Evolutionary conservation across 2,888 invertebrate species (phyloP), one percentile per base, ranked within the genome.

Genomic region (Parelbella ahira): DNA sequence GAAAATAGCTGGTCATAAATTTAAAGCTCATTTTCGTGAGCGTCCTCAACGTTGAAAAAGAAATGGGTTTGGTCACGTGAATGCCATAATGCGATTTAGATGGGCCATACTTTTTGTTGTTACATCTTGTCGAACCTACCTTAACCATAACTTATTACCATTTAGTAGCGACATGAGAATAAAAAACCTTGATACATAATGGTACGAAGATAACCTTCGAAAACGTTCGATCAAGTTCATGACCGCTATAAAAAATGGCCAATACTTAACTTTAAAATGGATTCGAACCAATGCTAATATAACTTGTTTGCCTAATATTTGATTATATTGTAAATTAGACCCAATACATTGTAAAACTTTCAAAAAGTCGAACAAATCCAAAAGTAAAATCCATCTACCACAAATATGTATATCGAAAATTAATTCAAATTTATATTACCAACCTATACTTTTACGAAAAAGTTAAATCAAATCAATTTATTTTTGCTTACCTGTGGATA

Each of bases 401-500:
- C 15, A n/a, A n/a, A n/a, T n/a, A n/a, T n/a, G n/a, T n/a, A n/a
- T n/a, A n/a, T n/a, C n/a, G n/a, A n/a, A n/a, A n/a, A n/a, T n/a
- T n/a, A n/a, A n/a, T n/a, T n/a, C n/a, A n/a, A n/a, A n/a, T n/a
- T n/a, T n/a, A n/a, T n/a, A n/a, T n/a, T n/a, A n/a, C n/a, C n/a
- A n/a, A n/a, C n/a, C n/a, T n/a, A n/a, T n/a, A n/a, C n/a, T n/a
- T n/a, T n/a, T n/a, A n/a, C n/a, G n/a, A n/a, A n/a, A n/a, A n/a
- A n/a, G n/a, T n/a, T n/a, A n/a, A n/a, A n/a, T n/a, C n/a, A n/a
- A n/a, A n/a, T n/a, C n/a, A n/a, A n/a, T n/a, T n/a, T n/a, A n/a
- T n/a, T 15, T 15, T 15, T 15, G 2, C 15, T 15, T 74, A 91
- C 92, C 67, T 89, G 69, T 0, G 82, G 82, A 61, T 89, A 89